Conservation (phyloP, 2,113 vertebrate genomes). For the Phylloscopus whistleri region DNA sequence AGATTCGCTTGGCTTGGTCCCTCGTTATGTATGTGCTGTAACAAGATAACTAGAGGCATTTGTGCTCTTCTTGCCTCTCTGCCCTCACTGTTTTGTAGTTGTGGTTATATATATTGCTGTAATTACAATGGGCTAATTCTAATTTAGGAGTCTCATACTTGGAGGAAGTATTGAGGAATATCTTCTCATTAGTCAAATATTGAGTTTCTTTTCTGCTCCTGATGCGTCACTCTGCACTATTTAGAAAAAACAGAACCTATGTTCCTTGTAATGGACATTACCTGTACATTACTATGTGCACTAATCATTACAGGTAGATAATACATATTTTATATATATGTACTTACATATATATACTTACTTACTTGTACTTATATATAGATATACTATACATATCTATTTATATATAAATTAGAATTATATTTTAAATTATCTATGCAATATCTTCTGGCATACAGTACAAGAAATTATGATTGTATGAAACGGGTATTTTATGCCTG, state of each 20-base stretch:
- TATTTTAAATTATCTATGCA: neutral
- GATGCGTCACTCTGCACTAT: neutral
- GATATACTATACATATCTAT: neutral
- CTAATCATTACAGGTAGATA: neutral
- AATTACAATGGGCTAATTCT: neutral
- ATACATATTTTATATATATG: neutral
- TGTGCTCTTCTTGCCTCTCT: neutral
- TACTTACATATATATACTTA: neutral
- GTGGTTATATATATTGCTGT: neutral
- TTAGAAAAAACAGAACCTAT: neutral
- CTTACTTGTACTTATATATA: no score
- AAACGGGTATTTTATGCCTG: neutral
- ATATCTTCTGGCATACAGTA: neutral
- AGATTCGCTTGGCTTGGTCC: neutral
- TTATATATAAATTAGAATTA: neutral
- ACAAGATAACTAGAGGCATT: neutral
- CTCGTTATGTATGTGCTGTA: rapidly evolving
- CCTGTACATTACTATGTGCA: neutral
- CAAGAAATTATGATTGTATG: neutral
- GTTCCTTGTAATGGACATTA: neutral
- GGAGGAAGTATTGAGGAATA: neutral
- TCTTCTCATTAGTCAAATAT: neutral
- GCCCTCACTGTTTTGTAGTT: neutral
- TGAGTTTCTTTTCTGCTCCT: neutral
- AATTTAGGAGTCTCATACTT: neutral